phyloP scores from a whole-genome alignment of 2,113 vertebrate species.

The Chaetops frenatus region DNA sequence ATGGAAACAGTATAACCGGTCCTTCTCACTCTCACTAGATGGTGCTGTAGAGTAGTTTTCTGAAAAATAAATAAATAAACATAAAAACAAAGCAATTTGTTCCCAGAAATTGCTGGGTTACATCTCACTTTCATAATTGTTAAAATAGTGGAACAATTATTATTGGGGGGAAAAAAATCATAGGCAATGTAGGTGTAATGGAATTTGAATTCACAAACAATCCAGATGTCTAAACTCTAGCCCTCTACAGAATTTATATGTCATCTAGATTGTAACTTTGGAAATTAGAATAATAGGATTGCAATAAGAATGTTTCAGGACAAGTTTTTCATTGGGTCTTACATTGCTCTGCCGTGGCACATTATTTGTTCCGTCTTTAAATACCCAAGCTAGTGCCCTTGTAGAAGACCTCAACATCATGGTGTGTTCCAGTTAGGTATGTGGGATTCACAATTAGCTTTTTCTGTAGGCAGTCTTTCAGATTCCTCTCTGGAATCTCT shows the following conservation, averaged over 20 bases:
- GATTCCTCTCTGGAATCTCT: background rate
- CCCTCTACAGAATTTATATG: background rate
- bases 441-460: background rate
- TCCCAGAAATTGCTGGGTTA: background rate
- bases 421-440: background rate
- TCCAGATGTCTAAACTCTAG: background rate
- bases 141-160: background rate
- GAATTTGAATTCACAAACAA: background rate
- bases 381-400: background rate
- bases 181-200: background rate
- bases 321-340: background rate
- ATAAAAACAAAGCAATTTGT: background rate
- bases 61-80: background rate
- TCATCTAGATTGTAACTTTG: background rate
- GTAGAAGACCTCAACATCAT: background rate
- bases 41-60: constrained; percentile 35
- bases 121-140: background rate
- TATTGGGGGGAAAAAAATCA: background rate
- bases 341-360: background rate
- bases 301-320: background rate
- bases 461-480: background rate
- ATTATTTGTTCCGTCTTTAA: background rate
- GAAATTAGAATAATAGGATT: background rate
- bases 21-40: constrained; percentile 28
- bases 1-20: background rate